Evolutionary conservation across 2,797 vertebrate genomes (phyloP).

Genomic region (Chloroceryle inda): DNA sequence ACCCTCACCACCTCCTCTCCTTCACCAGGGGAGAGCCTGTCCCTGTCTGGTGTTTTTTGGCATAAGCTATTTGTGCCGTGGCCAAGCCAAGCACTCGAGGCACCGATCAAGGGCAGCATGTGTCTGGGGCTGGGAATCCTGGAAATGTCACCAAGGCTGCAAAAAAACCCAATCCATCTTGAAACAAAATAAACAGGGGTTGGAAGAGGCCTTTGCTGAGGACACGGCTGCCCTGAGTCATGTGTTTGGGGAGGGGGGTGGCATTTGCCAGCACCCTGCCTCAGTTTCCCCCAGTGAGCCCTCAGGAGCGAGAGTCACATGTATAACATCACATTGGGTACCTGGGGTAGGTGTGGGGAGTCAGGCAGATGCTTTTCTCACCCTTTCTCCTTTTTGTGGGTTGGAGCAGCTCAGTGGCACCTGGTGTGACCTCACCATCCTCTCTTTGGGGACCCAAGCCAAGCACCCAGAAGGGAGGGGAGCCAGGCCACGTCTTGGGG

Average conservation of each 20-base stretch:
- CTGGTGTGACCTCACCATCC: not conserved
- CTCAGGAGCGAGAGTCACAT: not conserved
- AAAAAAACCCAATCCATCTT: not conserved
- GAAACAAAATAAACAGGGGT: not conserved
- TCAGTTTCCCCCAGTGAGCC: not conserved
- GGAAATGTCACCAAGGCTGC: constrained; percentile 35
- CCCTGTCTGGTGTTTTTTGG: not conserved
- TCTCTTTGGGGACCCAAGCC: not conserved
- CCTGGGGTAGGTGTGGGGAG: not conserved
- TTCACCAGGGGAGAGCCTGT: not conserved
- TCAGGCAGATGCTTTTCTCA: not conserved
- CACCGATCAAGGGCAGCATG: not conserved
- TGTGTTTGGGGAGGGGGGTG: accelerated
- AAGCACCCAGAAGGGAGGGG: not conserved
- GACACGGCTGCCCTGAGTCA: accelerated
- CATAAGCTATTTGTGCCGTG: accelerated
- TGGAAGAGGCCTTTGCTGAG: not conserved
- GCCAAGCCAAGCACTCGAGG: constrained; percentile 53
- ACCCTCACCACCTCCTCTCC: not conserved
- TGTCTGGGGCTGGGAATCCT: not conserved
- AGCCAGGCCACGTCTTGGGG: accelerated
- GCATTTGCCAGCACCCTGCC: not conserved
- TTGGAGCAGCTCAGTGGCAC: accelerated
- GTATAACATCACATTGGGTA: not conserved
- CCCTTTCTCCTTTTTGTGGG: not conserved